Conservation (phyloP, 2,797 vertebrate genomes). For the Pseudomugil gertrudae region DNA sequence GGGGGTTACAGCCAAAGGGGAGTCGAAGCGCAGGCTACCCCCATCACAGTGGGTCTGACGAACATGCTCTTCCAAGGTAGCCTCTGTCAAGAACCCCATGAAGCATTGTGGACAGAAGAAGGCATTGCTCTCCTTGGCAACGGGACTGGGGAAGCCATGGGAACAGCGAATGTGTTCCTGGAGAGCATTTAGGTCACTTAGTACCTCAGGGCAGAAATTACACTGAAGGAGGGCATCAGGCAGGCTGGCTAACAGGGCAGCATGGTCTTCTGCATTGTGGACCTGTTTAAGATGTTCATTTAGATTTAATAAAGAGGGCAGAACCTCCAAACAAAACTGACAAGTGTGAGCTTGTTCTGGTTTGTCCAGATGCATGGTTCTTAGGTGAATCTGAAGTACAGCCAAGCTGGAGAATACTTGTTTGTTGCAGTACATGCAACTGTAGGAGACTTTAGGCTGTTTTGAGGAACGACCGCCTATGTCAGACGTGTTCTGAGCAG, state of each 20-base stretch:
- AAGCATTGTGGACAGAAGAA: slow-evolving; percentile 99
- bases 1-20: slow-evolving; percentile 91
- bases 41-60: slow-evolving; percentile 97
- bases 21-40: slow-evolving; percentile 94
- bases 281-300: slow-evolving; percentile 98
- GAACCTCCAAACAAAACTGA: slow-evolving; percentile 96
- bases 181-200: slow-evolving; percentile 94
- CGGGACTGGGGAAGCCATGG: slow-evolving; percentile 94
- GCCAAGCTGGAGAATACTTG: slow-evolving; percentile 97
- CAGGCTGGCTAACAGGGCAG: slow-evolving; percentile 87
- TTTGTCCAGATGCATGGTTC: slow-evolving; percentile 98
- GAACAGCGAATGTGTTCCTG: slow-evolving; percentile 98
- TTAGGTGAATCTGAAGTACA: slow-evolving; percentile 95
- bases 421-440: slow-evolving; percentile 98
- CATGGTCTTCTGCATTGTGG: slow-evolving; percentile 92
- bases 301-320: slow-evolving; percentile 96
- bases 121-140: slow-evolving; percentile 97
- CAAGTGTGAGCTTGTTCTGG: slow-evolving; percentile 98
- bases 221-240: slow-evolving; percentile 95
- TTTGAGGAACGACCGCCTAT: slow-evolving; percentile 89
- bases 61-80: slow-evolving; percentile 96
- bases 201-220: slow-evolving; percentile 97
- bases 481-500: slow-evolving; percentile 89
- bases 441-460: slow-evolving; percentile 94
- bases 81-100: slow-evolving; percentile 99